Evolutionary conservation across 2,888 invertebrate species (phyloP).

Genomic region (Mechanitis mazaeus): DNA sequence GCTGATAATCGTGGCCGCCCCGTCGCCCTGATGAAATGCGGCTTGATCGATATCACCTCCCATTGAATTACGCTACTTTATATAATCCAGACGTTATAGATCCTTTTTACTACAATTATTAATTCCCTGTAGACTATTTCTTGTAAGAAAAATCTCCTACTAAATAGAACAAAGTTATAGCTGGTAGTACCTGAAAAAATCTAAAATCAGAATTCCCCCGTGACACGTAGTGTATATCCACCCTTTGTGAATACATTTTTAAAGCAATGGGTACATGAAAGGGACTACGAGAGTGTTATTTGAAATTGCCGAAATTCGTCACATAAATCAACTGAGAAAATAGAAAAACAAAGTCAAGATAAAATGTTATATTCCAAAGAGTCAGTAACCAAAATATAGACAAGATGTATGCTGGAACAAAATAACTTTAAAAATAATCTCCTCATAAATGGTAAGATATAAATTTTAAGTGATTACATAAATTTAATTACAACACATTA

Average conservation of each 20-base stretch:
- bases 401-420: conserved; percentile 34
- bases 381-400: conserved; percentile 62
- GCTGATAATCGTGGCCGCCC: conserved; percentile 55
- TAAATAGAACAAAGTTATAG: no score
- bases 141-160: no score
- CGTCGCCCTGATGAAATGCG: conserved; percentile 61
- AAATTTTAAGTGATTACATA: no score
- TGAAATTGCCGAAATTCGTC: conserved; percentile 73
- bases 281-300: conserved; percentile 67
- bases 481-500: no score
- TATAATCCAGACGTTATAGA: conserved; percentile 29
- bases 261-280: conserved; percentile 67
- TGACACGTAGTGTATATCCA: conserved; percentile 20
- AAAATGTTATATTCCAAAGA: conserved; percentile 66
- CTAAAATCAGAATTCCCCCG: conserved; percentile 45
- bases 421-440: neutral
- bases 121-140: neutral
- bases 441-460: no score
- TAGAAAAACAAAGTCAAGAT: conserved; percentile 68
- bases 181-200: conserved; percentile 45
- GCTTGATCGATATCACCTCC: conserved; percentile 62
- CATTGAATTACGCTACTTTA: conserved; percentile 62
- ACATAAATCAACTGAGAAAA: conserved; percentile 72
- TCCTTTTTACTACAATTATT: conserved; percentile 22
- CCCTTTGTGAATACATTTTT: conserved; percentile 65